Evolutionary conservation across 2,888 invertebrate species (phyloP).

Genomic region (Aporophyla lueneburgensis): DNA sequence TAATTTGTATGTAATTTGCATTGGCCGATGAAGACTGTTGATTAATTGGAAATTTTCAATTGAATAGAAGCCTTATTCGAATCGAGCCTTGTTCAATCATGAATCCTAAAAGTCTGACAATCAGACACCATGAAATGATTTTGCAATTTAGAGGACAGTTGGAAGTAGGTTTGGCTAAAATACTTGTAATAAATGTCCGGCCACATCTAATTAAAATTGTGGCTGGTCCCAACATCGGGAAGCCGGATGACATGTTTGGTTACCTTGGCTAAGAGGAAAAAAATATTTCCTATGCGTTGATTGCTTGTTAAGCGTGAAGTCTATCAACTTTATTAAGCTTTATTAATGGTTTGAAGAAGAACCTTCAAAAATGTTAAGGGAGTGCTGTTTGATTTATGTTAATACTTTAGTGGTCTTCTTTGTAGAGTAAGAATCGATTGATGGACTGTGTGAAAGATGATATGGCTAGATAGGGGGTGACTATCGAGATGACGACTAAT

Average conservation of each 20-base stretch:
- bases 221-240: neutral
- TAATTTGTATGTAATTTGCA: slow-evolving; percentile 54
- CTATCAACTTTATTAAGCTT: neutral
- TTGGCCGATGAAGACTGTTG: neutral
- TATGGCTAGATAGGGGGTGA: too few relatives aligned
- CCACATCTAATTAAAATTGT: neutral
- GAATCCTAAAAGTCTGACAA: neutral
- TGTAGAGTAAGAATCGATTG: too few relatives aligned
- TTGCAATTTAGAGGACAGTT: neutral
- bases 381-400: neutral
- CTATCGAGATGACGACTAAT: too few relatives aligned
- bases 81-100: neutral
- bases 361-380: neutral
- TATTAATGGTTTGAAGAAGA: neutral
- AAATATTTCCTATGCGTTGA: neutral
- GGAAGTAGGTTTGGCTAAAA: neutral
- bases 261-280: neutral
- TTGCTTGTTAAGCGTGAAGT: neutral
- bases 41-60: slow-evolving; percentile 39
- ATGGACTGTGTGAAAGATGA: too few relatives aligned
- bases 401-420: too few relatives aligned
- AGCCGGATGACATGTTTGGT: neutral
- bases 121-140: neutral
- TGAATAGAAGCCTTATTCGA: slow-evolving; percentile 11
- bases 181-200: neutral